Evolutionary conservation across 2,113 vertebrate genomes (phyloP).

Genomic region (Martes martes): DNA sequence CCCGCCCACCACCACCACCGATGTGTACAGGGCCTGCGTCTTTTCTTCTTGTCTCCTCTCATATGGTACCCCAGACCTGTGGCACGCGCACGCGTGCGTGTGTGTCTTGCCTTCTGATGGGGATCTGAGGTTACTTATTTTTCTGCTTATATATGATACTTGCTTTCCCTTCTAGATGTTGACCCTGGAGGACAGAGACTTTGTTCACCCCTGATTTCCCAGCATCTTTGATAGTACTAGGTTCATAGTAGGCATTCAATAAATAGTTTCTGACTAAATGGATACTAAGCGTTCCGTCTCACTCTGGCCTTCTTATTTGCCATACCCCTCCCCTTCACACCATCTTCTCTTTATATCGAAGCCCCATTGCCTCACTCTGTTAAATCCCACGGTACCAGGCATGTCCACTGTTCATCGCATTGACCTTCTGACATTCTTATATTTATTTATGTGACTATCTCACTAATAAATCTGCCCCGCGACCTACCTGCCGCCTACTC

Average conservation of each 20-base stretch:
- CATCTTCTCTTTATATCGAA: background rate
- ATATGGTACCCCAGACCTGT: background rate
- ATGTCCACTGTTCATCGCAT: background rate
- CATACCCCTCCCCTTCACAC: background rate
- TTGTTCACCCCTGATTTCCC: background rate
- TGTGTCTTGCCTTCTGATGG: background rate
- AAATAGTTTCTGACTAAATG: background rate
- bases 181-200: background rate
- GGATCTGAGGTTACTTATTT: background rate
- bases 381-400: background rate
- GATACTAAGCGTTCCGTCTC: background rate
- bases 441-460: background rate
- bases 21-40: background rate
- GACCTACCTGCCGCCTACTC: too few relatives aligned
- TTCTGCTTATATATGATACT: background rate
- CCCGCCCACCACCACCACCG: accelerated
- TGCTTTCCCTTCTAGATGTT: background rate
- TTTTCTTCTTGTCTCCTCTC: background rate
- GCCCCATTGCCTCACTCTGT: background rate
- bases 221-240: background rate
- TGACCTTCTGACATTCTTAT: background rate
- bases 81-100: background rate
- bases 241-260: background rate
- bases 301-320: background rate
- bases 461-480: background rate